These are phyloP conservation scores for Squalus acanthias DNA, from an alignment of 2,797 vertebrate species.

Conservation along the genomic window DNA sequence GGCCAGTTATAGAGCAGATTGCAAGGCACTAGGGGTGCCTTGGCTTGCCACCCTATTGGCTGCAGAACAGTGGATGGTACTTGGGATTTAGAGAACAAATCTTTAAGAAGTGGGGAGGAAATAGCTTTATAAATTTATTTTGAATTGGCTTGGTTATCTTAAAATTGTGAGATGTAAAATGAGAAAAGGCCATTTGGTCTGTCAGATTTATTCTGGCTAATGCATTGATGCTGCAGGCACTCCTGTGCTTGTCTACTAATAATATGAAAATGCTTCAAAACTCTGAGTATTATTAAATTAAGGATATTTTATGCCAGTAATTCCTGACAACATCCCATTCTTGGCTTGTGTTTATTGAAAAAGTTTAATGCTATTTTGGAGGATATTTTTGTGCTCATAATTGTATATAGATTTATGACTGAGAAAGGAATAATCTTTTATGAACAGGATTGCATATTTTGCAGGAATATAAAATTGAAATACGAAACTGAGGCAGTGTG, in stretches of 20 bases:
- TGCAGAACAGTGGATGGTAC: neutral
- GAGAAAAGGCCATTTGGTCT: neutral
- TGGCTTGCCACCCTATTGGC: neutral
- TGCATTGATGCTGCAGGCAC: neutral
- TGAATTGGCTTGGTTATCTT: neutral
- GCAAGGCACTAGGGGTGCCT: neutral
- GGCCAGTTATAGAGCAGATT: neutral
- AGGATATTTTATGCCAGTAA: neutral
- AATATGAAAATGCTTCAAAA: neutral
- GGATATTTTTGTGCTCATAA: neutral
- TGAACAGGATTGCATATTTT: neutral
- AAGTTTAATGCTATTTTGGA: neutral
- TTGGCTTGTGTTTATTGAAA: neutral
- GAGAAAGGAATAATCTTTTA: neutral
- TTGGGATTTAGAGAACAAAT: neutral
- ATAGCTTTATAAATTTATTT: neutral
- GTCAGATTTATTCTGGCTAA: neutral
- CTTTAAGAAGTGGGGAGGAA: neutral
- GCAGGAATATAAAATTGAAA: slow-evolving; percentile 19
- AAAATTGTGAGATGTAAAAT: neutral
- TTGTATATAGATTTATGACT: neutral
- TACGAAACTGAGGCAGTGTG: neutral
- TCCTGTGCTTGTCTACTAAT: neutral
- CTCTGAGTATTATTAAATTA: neutral
- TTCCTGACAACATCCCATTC: neutral